Percentiles rank a stretch among this genome's conserved stretches.
Evolutionary conservation across 2,888 invertebrate species (phyloP).

Genomic region (Lepidochrysops patricia): DNA sequence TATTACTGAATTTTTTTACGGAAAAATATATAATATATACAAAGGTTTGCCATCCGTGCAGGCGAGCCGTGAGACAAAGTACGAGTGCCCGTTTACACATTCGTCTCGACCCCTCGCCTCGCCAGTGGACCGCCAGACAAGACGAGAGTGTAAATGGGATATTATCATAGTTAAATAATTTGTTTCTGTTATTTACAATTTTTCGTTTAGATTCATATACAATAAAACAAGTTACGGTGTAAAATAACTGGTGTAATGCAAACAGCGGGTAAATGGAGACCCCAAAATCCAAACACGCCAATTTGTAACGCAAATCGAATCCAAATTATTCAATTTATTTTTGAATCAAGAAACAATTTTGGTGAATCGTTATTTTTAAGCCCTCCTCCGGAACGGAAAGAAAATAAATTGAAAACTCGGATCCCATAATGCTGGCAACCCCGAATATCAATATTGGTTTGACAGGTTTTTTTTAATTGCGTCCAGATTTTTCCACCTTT

Average conservation of each 20-base stretch:
- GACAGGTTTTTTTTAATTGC: neutral
- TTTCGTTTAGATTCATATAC: neutral
- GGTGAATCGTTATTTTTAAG: constrained; percentile 14
- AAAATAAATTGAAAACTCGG: constrained; percentile 22
- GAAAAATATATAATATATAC: too few relatives aligned
- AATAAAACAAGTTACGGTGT: too few relatives aligned
- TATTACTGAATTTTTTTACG: too few relatives aligned
- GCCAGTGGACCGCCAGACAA: too few relatives aligned
- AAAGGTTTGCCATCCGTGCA: too few relatives aligned
- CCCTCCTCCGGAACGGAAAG: constrained; percentile 11
- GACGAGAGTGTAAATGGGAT: too few relatives aligned
- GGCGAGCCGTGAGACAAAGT: too few relatives aligned
- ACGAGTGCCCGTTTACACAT: too few relatives aligned
- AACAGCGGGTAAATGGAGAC: neutral
- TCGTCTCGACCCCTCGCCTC: too few relatives aligned
- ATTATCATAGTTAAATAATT: too few relatives aligned
- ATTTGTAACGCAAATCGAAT: neutral
- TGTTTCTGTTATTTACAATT: too few relatives aligned
- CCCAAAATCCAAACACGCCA: neutral
- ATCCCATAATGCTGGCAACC: constrained; percentile 21
- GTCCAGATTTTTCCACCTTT: neutral
- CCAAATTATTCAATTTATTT: constrained; percentile 11
- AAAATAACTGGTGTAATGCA: too few relatives aligned
- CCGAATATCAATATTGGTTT: constrained; percentile 18
- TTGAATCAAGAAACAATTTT: constrained; percentile 11